phyloP scores from a whole-genome alignment of 2,113 vertebrate genomes.

The Dipodomys spectabilis region DNA sequence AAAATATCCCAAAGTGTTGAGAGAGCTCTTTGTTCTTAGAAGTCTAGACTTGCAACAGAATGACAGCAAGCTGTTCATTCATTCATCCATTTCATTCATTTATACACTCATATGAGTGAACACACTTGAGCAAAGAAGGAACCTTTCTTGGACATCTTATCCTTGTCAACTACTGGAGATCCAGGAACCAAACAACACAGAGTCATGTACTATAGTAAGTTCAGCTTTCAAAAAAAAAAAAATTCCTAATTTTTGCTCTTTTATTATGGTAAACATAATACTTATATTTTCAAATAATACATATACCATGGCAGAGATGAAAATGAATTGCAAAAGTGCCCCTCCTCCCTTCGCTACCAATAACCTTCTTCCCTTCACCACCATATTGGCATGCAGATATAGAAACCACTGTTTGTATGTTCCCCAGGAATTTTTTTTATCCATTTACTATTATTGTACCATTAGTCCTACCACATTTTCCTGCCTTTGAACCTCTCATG shows the following conservation, averaged over 20 bases:
- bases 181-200: neutral
- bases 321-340: neutral
- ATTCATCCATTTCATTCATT: conserved; percentile 16
- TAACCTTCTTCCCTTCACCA: neutral
- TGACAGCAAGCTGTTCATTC: neutral
- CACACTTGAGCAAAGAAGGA: too few relatives aligned
- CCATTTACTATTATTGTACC: neutral
- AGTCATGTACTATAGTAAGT: neutral
- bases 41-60: neutral
- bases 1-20: neutral
- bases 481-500: conserved; percentile 2
- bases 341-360: neutral
- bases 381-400: neutral
- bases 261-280: conserved; percentile 20
- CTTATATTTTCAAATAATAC: conserved; percentile 38
- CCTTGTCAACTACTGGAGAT: neutral
- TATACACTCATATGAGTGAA: neutral
- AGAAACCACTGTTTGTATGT: neutral
- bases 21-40: conserved; percentile 28
- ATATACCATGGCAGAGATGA: conserved; percentile 1
- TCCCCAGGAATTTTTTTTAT: neutral
- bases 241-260: conserved; percentile 6
- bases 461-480: conserved; percentile 37
- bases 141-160: neutral
- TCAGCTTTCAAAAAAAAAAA: conserved; percentile 48